phyloP scores from a whole-genome alignment of 1,140 invertebrate species.

The Drosophila paulistorum region DNA sequence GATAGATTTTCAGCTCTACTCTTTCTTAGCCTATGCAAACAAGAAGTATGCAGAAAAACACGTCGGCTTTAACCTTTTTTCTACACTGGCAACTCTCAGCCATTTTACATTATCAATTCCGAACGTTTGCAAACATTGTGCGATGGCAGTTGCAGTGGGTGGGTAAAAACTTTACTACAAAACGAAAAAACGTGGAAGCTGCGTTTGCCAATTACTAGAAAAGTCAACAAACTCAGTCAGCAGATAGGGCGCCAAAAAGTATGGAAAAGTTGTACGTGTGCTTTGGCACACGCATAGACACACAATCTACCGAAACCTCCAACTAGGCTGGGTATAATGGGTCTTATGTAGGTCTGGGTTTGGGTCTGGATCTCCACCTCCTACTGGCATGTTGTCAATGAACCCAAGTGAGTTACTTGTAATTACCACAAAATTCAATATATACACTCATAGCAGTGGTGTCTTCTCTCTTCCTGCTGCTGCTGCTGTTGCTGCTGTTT shows the following conservation, averaged over 20 bases:
- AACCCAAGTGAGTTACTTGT: constrained; percentile 76
- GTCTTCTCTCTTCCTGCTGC: not conserved
- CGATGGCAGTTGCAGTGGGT: not conserved
- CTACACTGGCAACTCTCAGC: constrained; percentile 36
- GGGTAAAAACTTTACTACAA: constrained; percentile 16
- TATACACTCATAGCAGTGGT: constrained; percentile 54
- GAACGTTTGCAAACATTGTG: constrained; percentile 57
- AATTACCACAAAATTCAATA: constrained; percentile 80
- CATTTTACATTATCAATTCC: constrained; percentile 64
- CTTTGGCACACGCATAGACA: constrained; percentile 17
- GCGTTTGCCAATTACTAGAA: constrained; percentile 66
- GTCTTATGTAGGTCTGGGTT: not conserved
- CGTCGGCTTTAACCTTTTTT: constrained; percentile 23
- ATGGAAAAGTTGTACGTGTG: constrained; percentile 48
- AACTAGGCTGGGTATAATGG: not conserved
- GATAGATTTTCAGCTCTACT: not conserved
- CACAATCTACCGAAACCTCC: constrained; percentile 6
- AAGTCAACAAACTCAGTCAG: constrained; percentile 74
- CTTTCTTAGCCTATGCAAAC: constrained; percentile 11
- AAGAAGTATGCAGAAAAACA: constrained; percentile 8
- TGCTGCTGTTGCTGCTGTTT: too few species aligned
- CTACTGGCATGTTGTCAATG: constrained; percentile 48
- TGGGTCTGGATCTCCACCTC: not conserved
- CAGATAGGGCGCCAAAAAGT: constrained; percentile 70
- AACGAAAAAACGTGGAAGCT: constrained; percentile 23